Evolutionary conservation across 2,113 vertebrate species (phyloP).

Genomic region (Centropus unirufus): DNA sequence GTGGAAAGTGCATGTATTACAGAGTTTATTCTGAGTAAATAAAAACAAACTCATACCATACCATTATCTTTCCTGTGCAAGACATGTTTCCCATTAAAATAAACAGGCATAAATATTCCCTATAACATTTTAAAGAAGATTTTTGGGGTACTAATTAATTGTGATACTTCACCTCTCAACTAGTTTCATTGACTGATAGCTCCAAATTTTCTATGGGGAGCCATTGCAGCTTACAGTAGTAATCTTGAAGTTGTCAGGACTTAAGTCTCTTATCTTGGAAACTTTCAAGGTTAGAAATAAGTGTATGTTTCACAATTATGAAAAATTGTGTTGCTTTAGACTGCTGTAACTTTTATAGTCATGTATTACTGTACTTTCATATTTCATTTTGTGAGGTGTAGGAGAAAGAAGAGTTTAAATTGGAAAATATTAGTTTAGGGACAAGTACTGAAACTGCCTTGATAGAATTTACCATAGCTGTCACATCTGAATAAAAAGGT

Average conservation of each 20-base stretch:
- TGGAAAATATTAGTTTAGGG: constrained; percentile 1
- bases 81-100: neutral
- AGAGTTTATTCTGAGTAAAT: neutral
- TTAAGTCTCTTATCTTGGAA: neutral
- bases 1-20: neutral
- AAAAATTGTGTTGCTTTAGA: neutral
- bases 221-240: neutral
- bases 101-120: accelerated
- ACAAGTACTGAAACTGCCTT: neutral
- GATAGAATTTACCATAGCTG: neutral
- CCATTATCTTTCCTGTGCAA: neutral
- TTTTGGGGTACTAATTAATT: neutral
- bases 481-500: neutral
- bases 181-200: neutral
- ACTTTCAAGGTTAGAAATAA: neutral
- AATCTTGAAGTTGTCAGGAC: neutral
- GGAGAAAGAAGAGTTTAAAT: neutral
- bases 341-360: neutral
- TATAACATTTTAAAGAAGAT: neutral
- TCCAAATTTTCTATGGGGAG: neutral
- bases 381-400: neutral
- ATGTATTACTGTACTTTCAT: neutral
- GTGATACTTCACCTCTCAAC: neutral
- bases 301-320: neutral
- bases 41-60: neutral